A percentile compares a stretch with the other conserved stretches of the same genome.
phyloP scores from a whole-genome alignment of 1,140 invertebrate species.

The Philaenus spumarius region DNA sequence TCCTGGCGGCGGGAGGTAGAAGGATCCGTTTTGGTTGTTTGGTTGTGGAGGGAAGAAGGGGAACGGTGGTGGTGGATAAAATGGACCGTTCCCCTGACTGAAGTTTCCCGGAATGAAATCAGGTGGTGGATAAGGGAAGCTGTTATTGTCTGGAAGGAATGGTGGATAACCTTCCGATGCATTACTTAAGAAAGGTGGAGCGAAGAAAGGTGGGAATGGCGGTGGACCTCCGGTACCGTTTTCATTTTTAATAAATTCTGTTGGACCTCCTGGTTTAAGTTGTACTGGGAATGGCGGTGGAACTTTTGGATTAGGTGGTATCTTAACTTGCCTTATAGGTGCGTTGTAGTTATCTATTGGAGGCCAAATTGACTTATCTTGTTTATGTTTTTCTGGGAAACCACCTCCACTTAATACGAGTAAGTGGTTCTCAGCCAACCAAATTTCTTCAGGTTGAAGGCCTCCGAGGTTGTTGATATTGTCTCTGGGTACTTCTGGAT shows the following conservation, averaged over 20 bases:
- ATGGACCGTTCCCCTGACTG: slow-evolving; percentile 50
- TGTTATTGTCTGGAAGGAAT: slow-evolving; percentile 12
- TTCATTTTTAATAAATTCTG: slow-evolving; percentile 56
- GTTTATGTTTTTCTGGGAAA: slow-evolving; percentile 39
- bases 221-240: slow-evolving; percentile 33
- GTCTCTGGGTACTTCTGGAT: slow-evolving; percentile 70
- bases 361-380: slow-evolving; percentile 49
- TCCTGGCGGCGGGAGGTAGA: slow-evolving; percentile 38
- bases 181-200: slow-evolving; percentile 24
- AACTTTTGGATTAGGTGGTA: slow-evolving; percentile 63
- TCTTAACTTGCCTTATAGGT: slow-evolving; percentile 68
- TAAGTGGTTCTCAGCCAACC: slow-evolving; percentile 81
- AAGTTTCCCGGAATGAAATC: slow-evolving; percentile 50
- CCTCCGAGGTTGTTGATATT: slow-evolving; percentile 71
- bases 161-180: slow-evolving; percentile 8
- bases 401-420: slow-evolving; percentile 72
- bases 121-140: slow-evolving; percentile 29
- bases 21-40: slow-evolving; percentile 22
- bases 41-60: slow-evolving; percentile 40
- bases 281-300: slow-evolving; percentile 86
- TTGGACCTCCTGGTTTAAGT: slow-evolving; percentile 67
- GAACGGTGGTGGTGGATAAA: slow-evolving; percentile 40
- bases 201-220: slow-evolving; percentile 44
- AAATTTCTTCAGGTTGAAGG: slow-evolving; percentile 75
- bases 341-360: slow-evolving; percentile 77